These are phyloP conservation scores for Rhombomys opimus DNA, from an alignment of 2,113 vertebrate genomes.

Conservation along the genomic window DNA sequence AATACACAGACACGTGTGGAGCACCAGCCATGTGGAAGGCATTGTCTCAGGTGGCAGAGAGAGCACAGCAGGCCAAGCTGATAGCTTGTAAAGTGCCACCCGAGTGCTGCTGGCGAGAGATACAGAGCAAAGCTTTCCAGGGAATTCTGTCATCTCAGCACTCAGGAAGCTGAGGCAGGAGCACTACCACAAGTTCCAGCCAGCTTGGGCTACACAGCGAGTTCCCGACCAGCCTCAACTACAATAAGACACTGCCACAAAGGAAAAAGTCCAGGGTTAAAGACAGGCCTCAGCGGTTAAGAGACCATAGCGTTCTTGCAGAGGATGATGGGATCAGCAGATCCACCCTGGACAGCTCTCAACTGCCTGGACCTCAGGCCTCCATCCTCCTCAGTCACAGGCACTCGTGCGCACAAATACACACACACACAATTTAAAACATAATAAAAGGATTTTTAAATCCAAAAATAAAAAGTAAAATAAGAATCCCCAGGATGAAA, in stretches of 20 bases:
- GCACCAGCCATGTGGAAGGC: fast-evolving
- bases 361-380: neutral
- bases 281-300: neutral
- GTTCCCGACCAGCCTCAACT: neutral
- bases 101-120: fast-evolving
- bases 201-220: neutral
- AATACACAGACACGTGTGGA: neutral
- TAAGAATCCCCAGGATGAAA: neutral
- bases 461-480: neutral
- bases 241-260: neutral
- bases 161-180: neutral
- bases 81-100: neutral
- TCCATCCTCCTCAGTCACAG: neutral
- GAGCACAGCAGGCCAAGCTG: neutral
- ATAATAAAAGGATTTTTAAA: neutral
- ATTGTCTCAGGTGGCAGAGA: too few species aligned
- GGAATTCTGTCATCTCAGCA: neutral
- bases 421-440: neutral
- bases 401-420: neutral
- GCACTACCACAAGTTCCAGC: neutral
- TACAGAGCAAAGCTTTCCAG: neutral
- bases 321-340: neutral
- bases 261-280: neutral
- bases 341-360: neutral
- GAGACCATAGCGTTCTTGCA: neutral